A percentile compares a stretch with the other conserved stretches of the same genome.
Conservation (phyloP, 2,888 invertebrate genomes). For the Esperia sulphurella region DNA sequence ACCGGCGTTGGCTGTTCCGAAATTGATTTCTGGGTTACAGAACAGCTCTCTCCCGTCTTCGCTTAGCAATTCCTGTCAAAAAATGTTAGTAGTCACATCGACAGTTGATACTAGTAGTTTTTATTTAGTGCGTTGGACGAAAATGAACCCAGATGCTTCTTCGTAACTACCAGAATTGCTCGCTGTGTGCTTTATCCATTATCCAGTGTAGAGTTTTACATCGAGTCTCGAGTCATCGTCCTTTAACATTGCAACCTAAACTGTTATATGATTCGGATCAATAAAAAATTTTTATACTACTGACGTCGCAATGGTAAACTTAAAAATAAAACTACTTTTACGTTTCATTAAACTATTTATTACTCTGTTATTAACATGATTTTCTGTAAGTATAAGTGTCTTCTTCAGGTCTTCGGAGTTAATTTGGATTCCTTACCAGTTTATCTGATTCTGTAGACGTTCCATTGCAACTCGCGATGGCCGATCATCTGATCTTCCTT, state of each 20-base stretch:
- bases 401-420: conserved; percentile 9
- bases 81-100: conserved; percentile 36
- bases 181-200: too few species aligned
- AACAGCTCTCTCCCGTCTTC: conserved; percentile 39
- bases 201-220: too few species aligned
- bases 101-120: background rate
- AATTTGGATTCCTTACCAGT: background rate
- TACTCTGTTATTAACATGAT: background rate
- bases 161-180: too few species aligned
- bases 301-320: too few species aligned
- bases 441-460: conserved; percentile 4
- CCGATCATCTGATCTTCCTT: conserved; percentile 33
- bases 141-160: background rate
- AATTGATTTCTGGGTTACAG: conserved; percentile 24
- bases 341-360: too few species aligned
- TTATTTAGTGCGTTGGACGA: conserved; percentile 14
- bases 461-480: conserved; percentile 1
- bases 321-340: too few species aligned
- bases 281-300: too few species aligned
- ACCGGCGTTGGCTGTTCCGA: conserved; percentile 11
- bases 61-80: conserved; percentile 55
- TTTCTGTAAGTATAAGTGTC: background rate
- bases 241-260: too few species aligned
- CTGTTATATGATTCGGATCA: too few species aligned
- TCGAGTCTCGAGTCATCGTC: too few species aligned